Conservation (phyloP, 2,113 vertebrate species). For the Gavialis gangeticus region DNA sequence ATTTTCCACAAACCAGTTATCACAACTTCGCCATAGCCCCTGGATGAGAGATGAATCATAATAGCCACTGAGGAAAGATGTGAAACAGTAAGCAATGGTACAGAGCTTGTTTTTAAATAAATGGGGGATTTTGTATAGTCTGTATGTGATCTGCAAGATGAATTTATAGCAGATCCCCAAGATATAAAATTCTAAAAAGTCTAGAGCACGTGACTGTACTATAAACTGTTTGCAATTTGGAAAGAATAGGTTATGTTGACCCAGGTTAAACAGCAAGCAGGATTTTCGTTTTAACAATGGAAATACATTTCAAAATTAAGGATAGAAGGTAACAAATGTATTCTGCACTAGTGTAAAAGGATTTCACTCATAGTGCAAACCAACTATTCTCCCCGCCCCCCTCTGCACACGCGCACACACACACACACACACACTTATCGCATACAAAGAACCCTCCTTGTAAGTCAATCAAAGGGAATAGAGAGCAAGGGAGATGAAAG, state of each 20-base stretch:
- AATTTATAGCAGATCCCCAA: not conserved
- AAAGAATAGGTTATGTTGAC: slow-evolving; percentile 22
- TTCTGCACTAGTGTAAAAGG: slow-evolving; percentile 26
- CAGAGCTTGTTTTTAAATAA: not conserved
- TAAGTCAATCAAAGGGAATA: slow-evolving; percentile 48
- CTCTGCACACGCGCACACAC: not conserved
- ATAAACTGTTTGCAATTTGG: slow-evolving; percentile 44
- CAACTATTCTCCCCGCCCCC: not conserved
- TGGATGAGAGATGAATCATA: not conserved
- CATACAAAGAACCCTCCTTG: slow-evolving; percentile 18
- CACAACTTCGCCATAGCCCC: not conserved
- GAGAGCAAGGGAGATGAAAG: slow-evolving; percentile 30
- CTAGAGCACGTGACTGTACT: not conserved
- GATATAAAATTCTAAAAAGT: slow-evolving; percentile 1
- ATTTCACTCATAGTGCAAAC: slow-evolving; percentile 44
- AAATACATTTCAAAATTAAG: slow-evolving; percentile 61
- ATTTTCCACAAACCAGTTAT: not conserved
- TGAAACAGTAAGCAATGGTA: not conserved
- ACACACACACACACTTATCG: not conserved
- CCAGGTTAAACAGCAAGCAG: slow-evolving; percentile 5
- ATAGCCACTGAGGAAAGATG: accelerated
- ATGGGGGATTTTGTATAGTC: not conserved
- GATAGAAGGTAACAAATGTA: slow-evolving; percentile 50
- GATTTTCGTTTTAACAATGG: slow-evolving; percentile 47
- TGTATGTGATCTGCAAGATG: not conserved